Percentiles rank a stretch among this genome's conserved stretches.
These are phyloP conservation scores for Oscheius onirici DNA, from an alignment of 2,888 invertebrate species.

Conservation along the genomic window DNA sequence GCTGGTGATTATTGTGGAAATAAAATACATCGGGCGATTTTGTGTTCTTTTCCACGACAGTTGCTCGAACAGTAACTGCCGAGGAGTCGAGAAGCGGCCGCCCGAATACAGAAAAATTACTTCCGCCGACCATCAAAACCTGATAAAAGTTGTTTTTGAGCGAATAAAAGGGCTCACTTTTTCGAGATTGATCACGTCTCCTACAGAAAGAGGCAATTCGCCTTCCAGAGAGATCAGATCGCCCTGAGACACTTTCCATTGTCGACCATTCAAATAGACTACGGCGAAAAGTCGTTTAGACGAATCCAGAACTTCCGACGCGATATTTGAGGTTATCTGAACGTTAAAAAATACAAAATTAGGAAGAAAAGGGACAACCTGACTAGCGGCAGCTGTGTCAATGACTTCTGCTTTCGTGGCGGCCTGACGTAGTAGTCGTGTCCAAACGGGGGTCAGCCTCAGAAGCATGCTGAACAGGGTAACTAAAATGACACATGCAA, in stretches of 20 bases:
- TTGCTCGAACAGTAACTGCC: slow-evolving; percentile 73
- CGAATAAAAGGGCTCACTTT: slow-evolving; percentile 70
- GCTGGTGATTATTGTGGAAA: slow-evolving; percentile 57
- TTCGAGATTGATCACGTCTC: slow-evolving; percentile 74
- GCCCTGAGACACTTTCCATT: slow-evolving; percentile 74
- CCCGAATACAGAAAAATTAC: slow-evolving; percentile 74
- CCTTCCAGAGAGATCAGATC: slow-evolving; percentile 72
- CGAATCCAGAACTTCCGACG: slow-evolving; percentile 52
- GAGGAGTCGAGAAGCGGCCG: slow-evolving; percentile 73
- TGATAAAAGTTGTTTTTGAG: slow-evolving; percentile 45
- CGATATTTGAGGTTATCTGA: slow-evolving; percentile 47
- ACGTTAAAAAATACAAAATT: background rate
- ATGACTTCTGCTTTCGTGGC: slow-evolving; percentile 32
- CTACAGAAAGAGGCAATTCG: slow-evolving; percentile 72
- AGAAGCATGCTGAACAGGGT: slow-evolving; percentile 3
- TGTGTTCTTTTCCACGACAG: slow-evolving; percentile 74
- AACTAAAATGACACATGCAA: background rate
- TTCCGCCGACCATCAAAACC: slow-evolving; percentile 74
- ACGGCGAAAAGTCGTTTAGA: slow-evolving; percentile 74
- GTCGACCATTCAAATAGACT: slow-evolving; percentile 72
- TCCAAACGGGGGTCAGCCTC: background rate
- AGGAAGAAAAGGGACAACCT: slow-evolving; percentile 1
- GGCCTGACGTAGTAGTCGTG: background rate
- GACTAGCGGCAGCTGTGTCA: slow-evolving; percentile 2
- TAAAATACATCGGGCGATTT: slow-evolving; percentile 65